Evolutionary conservation across 2,888 invertebrate genomes (phyloP).

Genomic region (Amphipoea oculea): DNA sequence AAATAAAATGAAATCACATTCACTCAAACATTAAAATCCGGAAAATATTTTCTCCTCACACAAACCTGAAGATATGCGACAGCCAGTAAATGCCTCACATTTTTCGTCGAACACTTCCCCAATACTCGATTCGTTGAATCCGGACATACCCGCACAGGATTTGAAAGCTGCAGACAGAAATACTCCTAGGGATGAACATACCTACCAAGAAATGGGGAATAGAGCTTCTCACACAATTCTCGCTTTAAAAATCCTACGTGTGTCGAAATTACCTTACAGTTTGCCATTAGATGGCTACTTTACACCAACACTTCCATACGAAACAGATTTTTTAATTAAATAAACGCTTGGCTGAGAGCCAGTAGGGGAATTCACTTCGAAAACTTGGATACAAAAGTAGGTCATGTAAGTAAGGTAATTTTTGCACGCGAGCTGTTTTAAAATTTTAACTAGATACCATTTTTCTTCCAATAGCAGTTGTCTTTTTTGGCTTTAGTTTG

Average conservation of each 20-base stretch:
- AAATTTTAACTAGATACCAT: slow-evolving; percentile 49
- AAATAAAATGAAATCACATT: slow-evolving; percentile 30
- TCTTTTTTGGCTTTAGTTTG: slow-evolving; percentile 27
- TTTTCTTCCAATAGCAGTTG: slow-evolving; percentile 56
- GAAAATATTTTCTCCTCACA: slow-evolving; percentile 33
- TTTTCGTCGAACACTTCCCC: slow-evolving; percentile 48
- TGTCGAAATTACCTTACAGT: slow-evolving; percentile 30
- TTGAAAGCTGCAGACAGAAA: slow-evolving; percentile 19
- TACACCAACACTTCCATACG: slow-evolving; percentile 53
- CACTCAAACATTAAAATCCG: slow-evolving; percentile 39
- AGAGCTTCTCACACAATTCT: not conserved
- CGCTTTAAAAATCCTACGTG: slow-evolving; percentile 9
- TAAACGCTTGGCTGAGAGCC: slow-evolving; percentile 65
- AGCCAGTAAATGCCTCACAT: slow-evolving; percentile 48
- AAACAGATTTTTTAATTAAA: slow-evolving; percentile 68
- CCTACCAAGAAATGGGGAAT: not conserved
- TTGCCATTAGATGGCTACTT: slow-evolving; percentile 44
- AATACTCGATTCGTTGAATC: slow-evolving; percentile 40
- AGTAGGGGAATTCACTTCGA: slow-evolving; percentile 59
- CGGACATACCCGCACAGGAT: slow-evolving; percentile 37
- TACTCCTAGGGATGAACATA: slow-evolving; percentile 15
- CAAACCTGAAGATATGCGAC: slow-evolving; percentile 26
- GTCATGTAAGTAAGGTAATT: slow-evolving; percentile 66
- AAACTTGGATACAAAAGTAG: slow-evolving; percentile 66
- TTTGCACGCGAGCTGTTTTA: slow-evolving; percentile 59